phyloP scores from a whole-genome alignment of 2,888 invertebrate species.

The Cabera pusaria region DNA sequence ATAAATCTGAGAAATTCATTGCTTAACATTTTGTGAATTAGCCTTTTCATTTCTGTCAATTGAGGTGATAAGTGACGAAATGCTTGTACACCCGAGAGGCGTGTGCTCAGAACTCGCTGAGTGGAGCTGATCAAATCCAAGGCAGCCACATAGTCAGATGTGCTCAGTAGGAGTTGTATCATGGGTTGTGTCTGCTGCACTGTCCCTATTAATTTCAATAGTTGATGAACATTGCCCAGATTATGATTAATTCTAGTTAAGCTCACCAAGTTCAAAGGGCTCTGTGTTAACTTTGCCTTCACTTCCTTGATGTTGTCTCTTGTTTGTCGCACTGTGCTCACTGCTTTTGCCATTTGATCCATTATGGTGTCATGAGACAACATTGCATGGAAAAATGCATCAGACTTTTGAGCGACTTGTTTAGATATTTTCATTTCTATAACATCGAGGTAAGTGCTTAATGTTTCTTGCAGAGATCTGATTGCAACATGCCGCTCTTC shows the following conservation, averaged over 20 bases:
- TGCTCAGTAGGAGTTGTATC: constrained; percentile 96
- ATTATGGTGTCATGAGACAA: constrained; percentile 98
- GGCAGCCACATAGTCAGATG: constrained; percentile 98
- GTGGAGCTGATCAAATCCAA: constrained; percentile 98
- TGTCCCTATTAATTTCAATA: constrained; percentile 95
- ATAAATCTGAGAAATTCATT: constrained; percentile 97
- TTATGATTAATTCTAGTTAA: constrained; percentile 86
- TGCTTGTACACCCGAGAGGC: constrained; percentile 96
- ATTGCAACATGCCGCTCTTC: constrained; percentile 85
- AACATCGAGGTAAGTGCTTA: constrained; percentile 97
- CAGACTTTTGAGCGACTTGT: constrained; percentile 97
- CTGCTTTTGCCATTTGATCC: constrained; percentile 95
- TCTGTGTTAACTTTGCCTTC: constrained; percentile 90
- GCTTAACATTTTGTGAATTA: constrained; percentile 98
- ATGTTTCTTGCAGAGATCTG: constrained; percentile 92
- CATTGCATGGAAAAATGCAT: constrained; percentile 99
- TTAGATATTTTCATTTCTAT: constrained; percentile 97
- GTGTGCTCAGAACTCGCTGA: constrained; percentile 95
- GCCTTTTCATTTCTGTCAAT: constrained; percentile 96
- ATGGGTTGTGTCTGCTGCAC: constrained; percentile 99
- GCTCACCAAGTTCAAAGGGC: constrained; percentile 90
- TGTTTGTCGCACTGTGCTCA: constrained; percentile 88
- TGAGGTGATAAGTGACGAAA: constrained; percentile 98
- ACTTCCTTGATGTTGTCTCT: constrained; percentile 90
- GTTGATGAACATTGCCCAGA: constrained; percentile 86